Percentiles rank a stretch among this genome's conserved stretches.
Conservation (phyloP, 2,113 vertebrate species). For the Calcarius ornatus region DNA sequence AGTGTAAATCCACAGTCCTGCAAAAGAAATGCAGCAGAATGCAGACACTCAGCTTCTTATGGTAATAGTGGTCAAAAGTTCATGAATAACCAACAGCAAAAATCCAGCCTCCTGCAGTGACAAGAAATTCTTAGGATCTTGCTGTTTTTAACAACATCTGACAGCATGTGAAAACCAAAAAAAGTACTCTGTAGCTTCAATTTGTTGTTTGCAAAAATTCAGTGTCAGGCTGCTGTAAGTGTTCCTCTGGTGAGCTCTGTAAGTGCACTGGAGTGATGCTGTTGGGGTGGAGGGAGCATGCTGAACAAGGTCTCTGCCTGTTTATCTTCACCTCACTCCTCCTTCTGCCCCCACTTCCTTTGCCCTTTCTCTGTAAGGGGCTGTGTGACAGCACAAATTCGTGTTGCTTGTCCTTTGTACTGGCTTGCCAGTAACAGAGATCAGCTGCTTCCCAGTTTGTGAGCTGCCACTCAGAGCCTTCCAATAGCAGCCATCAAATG, state of each 20-base stretch:
- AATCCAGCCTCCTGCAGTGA: not conserved
- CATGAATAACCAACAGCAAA: not conserved
- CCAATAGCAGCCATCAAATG: accelerated
- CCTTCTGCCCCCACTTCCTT: not conserved
- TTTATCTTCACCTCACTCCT: not conserved
- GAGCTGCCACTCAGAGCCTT: not conserved
- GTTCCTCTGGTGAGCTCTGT: not conserved
- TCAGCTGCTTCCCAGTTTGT: not conserved
- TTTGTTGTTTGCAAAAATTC: not conserved
- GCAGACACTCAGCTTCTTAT: not conserved
- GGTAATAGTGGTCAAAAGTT: not conserved
- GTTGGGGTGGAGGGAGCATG: accelerated
- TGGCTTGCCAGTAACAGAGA: not conserved
- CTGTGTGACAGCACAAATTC: not conserved
- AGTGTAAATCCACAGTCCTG: not conserved
- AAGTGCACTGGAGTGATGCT: accelerated
- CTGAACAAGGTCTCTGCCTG: not conserved
- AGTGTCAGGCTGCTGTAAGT: not conserved
- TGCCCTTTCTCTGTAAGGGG: not conserved
- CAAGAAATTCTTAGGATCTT: not conserved
- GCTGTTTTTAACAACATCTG: not conserved
- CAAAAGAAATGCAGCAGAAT: not conserved
- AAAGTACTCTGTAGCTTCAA: not conserved
- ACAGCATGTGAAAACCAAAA: not conserved
- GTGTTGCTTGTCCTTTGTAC: not conserved